These are phyloP conservation scores for Spatulosminthurus flaviceps DNA, from an alignment of 2,888 invertebrate genomes.

Conservation along the genomic window DNA sequence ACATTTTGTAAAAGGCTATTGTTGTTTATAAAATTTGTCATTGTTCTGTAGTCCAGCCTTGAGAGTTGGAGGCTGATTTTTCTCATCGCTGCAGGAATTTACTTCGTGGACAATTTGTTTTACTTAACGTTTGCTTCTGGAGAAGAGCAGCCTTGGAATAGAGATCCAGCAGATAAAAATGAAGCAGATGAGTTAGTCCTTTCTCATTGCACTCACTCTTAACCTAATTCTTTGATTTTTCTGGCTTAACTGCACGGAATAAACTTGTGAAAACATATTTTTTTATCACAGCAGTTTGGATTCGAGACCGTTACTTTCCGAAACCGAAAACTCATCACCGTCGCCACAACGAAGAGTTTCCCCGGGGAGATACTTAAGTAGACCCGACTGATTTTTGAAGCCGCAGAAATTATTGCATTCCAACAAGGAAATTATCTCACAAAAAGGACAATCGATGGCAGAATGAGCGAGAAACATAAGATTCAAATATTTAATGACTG, in stretches of 20 bases:
- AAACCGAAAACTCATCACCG: not conserved
- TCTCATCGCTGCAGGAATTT: slow-evolving; percentile 55
- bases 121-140: slow-evolving; percentile 58
- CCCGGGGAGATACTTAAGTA: not conserved
- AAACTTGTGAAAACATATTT: no score
- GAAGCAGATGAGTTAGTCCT: not conserved
- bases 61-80: slow-evolving; percentile 59
- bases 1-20: no score
- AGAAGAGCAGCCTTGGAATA: slow-evolving; percentile 61
- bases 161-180: slow-evolving; percentile 43
- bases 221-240: not conserved
- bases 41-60: slow-evolving; percentile 52
- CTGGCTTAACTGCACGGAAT: no score
- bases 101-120: slow-evolving; percentile 56
- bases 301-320: not conserved
- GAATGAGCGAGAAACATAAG: not conserved
- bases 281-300: not conserved
- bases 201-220: not conserved
- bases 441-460: not conserved
- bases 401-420: no score
- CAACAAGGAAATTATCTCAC: not conserved
- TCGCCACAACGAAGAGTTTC: not conserved
- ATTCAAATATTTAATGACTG: slow-evolving; percentile 1
- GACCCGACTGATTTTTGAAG: not conserved
- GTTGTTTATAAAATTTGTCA: no score